These are phyloP conservation scores for Egretta garzetta DNA, from an alignment of 2,113 vertebrate genomes.

Conservation along the genomic window DNA sequence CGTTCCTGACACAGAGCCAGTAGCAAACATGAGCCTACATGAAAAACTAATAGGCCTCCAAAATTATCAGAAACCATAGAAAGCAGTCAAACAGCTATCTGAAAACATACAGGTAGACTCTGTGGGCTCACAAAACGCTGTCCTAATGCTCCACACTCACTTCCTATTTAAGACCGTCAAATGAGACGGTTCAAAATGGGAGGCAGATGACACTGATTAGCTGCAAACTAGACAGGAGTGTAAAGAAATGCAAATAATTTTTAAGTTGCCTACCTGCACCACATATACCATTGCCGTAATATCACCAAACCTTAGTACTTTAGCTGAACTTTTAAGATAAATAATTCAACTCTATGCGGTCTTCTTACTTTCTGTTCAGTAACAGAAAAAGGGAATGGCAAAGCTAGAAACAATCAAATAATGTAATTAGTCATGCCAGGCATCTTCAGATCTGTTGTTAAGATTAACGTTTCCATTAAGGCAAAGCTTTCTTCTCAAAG, in stretches of 20 bases:
- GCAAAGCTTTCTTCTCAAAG: not conserved
- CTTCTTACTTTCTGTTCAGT: not conserved
- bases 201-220: not conserved
- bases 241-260: not conserved
- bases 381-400: not conserved
- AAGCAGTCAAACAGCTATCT: not conserved
- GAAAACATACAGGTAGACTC: not conserved
- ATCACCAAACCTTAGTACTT: not conserved
- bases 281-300: not conserved
- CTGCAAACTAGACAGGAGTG: not conserved
- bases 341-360: not conserved
- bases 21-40: accelerated
- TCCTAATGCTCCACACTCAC: not conserved
- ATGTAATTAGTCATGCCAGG: not conserved
- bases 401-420: not conserved
- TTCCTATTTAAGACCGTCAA: not conserved
- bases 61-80: not conserved
- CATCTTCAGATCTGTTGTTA: not conserved
- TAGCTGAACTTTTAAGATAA: not conserved
- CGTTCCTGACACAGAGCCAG: not conserved
- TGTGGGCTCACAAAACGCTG: not conserved
- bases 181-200: not conserved
- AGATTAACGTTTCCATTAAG: not conserved
- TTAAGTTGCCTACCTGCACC: not conserved
- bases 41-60: not conserved